Evolutionary conservation across 2,113 vertebrate species (phyloP).

Genomic region (Burhinus oedicnemus): DNA sequence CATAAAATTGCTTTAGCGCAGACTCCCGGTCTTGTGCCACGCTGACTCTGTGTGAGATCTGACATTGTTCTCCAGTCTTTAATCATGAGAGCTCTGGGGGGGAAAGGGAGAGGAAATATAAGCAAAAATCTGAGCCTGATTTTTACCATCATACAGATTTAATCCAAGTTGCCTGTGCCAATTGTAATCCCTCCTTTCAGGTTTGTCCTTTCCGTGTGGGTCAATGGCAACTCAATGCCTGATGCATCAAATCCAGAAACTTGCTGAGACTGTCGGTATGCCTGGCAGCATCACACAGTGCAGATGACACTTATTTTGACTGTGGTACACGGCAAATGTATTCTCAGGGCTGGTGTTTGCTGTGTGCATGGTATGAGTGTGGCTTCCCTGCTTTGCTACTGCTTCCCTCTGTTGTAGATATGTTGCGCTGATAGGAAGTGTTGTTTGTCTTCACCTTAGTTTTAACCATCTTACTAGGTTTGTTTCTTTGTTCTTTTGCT

Average conservation of each 20-base stretch:
- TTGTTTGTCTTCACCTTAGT: not conserved
- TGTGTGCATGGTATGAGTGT: not conserved
- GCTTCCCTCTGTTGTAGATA: not conserved
- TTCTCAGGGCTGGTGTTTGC: not conserved
- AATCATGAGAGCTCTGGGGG: not conserved
- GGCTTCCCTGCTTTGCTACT: not conserved
- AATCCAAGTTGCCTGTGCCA: conserved; percentile 39
- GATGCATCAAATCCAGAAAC: conserved; percentile 61
- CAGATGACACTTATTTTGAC: conserved; percentile 19
- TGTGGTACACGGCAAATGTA: not conserved
- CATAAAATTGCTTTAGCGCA: not conserved
- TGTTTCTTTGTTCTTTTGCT: not conserved
- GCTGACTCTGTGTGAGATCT: conserved; percentile 12
- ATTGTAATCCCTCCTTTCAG: conserved; percentile 60
- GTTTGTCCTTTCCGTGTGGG: conserved; percentile 45
- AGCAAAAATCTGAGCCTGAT: conserved; percentile 36
- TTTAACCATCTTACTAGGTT: not conserved
- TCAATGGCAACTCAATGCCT: conserved; percentile 42
- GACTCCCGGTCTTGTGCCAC: not conserved
- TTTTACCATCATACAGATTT: conserved; percentile 9
- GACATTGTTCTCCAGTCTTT: conserved; percentile 12
- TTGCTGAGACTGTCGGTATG: conserved; percentile 52
- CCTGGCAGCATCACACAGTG: conserved; percentile 14
- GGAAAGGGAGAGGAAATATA: not conserved
- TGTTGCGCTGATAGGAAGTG: accelerated